phyloP scores from a whole-genome alignment of 2,113 vertebrate species.

The Tupaia chinensis region DNA sequence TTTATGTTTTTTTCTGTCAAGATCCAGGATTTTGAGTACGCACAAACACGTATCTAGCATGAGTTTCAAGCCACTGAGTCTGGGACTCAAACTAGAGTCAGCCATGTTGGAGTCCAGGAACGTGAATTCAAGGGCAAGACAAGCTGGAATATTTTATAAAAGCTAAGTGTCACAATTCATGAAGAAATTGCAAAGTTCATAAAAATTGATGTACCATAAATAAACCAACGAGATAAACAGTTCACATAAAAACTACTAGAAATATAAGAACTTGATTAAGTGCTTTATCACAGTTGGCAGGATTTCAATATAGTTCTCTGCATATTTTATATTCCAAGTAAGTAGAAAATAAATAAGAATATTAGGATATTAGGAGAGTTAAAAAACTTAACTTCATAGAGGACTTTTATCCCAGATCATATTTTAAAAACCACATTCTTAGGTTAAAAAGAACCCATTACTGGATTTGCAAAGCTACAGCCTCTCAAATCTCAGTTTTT shows the following conservation, averaged over 20 bases:
- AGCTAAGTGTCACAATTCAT: neutral
- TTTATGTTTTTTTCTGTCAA: neutral
- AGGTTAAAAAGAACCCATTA: neutral
- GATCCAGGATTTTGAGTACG: neutral
- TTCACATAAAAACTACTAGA: neutral
- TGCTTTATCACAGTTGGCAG: neutral
- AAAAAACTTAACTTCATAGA: neutral
- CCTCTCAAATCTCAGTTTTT: neutral
- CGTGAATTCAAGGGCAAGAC: neutral
- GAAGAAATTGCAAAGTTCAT: neutral
- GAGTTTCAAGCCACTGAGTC: no score
- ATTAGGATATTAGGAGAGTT: neutral
- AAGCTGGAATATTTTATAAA: neutral
- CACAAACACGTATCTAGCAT: no score
- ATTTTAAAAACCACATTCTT: neutral
- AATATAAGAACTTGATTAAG: neutral
- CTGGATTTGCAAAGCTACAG: neutral
- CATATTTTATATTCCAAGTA: conserved; percentile 5
- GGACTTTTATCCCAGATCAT: neutral
- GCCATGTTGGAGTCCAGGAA: no score
- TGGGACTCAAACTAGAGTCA: no score
- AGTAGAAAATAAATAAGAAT: conserved; percentile 49
- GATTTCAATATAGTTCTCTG: conserved; percentile 34
- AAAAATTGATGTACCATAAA: neutral
- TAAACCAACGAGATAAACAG: conserved; percentile 20